Evolutionary conservation across 1,140 invertebrate species (phyloP), one percentile per base, ranked within the genome.

Genomic region (Lordiphosa stackelbergi): DNA sequence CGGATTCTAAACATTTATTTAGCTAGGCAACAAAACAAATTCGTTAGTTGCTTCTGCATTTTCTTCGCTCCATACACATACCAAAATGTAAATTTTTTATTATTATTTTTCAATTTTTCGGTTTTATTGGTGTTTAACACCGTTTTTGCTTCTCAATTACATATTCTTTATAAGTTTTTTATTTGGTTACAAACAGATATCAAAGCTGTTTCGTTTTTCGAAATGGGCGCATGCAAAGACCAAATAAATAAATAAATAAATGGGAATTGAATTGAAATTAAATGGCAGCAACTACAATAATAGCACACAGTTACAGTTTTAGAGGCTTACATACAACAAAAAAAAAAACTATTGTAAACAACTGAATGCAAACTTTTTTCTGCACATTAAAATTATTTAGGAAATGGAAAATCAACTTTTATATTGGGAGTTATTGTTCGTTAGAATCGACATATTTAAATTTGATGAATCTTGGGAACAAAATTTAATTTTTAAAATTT

Each of bases 321-420:
- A 52, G 16, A 16, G 71, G 69, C 68, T 72, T 73, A 65, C 64
- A 69, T 63, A 69, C 59, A 65, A 84, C 85, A 77, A 85, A 85
- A 84, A 85, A 78, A 84, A 86, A 85, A 81, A 81, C 69, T 78
- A 78, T 78, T 78, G 55, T 9, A 28, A 31, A n/a, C 28, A 31
- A 7, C n/a, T n/a, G 28, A 5, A 31, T 7, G 28, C 28, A 31
- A 31, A 24, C 5, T 24, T 24, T 24, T n/a, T n/a, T n/a, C n/a
- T n/a, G n/a, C n/a, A n/a, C n/a, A n/a, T n/a, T n/a, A n/a, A n/a
- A n/a, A n/a, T n/a, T n/a, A n/a, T n/a, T n/a, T n/a, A n/a, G n/a
- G n/a, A n/a, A n/a, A n/a, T n/a, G n/a, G n/a, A n/a, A n/a, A n/a
- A n/a, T n/a, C n/a, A n/a, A n/a, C n/a, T n/a, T n/a, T n/a, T n/a